Conservation (phyloP, 2,113 vertebrate genomes). For the Dinomys branickii region DNA sequence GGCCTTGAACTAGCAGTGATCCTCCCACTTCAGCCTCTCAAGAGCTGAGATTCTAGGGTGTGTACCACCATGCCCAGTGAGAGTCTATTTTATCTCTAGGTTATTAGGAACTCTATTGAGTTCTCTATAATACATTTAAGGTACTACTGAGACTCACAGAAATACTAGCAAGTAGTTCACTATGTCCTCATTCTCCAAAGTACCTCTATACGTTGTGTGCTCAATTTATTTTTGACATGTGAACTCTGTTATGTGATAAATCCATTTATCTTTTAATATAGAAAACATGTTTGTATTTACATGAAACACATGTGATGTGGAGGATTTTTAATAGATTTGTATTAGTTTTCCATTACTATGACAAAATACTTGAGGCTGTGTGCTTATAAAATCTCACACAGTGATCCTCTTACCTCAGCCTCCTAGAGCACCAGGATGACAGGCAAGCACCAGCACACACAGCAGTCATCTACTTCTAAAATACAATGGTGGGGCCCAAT, state of each 20-base stretch:
- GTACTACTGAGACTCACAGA: not conserved
- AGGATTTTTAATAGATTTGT: not conserved
- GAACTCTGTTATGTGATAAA: not conserved
- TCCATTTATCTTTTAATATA: not conserved
- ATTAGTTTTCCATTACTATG: not conserved
- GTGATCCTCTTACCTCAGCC: not conserved
- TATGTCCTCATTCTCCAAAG: accelerated
- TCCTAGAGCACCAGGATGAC: not conserved
- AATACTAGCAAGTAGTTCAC: no score
- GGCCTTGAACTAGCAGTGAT: not conserved
- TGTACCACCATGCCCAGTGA: not conserved
- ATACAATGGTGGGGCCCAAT: not conserved
- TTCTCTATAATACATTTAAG: not conserved
- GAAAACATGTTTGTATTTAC: not conserved
- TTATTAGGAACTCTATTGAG: not conserved
- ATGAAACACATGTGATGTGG: not conserved
- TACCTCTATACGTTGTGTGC: not conserved
- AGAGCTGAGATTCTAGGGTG: not conserved
- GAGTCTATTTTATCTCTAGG: not conserved
- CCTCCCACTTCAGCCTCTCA: not conserved
- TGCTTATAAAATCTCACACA: not conserved
- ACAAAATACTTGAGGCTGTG: not conserved
- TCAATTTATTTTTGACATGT: not conserved
- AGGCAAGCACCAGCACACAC: no score
- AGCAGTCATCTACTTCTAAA: not conserved